These are phyloP conservation scores for Drosophila paulistorum DNA, from an alignment of 1,140 invertebrate species.

Conservation along the genomic window DNA sequence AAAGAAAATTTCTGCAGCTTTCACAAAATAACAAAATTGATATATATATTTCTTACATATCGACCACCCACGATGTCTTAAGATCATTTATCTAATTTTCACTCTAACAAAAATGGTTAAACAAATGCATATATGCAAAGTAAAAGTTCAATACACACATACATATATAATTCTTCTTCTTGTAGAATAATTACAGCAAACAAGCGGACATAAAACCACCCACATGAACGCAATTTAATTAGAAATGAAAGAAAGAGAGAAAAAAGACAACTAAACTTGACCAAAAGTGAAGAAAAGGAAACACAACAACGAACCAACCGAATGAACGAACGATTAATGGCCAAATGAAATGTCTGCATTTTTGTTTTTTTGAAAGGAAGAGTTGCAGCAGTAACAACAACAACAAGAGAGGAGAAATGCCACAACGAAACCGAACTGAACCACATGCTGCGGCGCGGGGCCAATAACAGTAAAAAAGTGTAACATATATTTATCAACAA, in stretches of 20 bases:
- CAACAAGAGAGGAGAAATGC: conserved; percentile 43
- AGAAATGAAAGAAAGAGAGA: conserved; percentile 40
- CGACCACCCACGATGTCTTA: conserved; percentile 26
- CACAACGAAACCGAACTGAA: conserved; percentile 28
- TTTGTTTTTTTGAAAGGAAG: conserved; percentile 48
- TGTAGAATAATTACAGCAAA: conserved; percentile 52
- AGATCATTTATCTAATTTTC: conserved; percentile 34
- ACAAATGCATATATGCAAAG: conserved; percentile 30
- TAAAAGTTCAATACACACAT: conserved; percentile 50
- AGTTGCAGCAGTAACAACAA: conserved; percentile 35
- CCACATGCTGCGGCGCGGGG: conserved; percentile 46
- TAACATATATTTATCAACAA: conserved; percentile 64
- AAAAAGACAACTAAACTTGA: not conserved
- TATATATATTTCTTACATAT: not conserved
- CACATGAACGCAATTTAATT: conserved; percentile 62
- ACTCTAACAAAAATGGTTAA: conserved; percentile 32
- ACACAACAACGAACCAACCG: not conserved
- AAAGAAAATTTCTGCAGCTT: not conserved
- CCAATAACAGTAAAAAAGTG: conserved; percentile 66
- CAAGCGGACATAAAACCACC: conserved; percentile 41
- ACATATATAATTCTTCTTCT: conserved; percentile 36
- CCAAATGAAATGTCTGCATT: conserved; percentile 29
- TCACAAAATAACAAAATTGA: conserved; percentile 3
- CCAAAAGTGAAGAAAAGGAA: not conserved
- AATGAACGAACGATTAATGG: conserved; percentile 47